Conservation (phyloP, 2,113 vertebrate species). For the Paralichthys olivaceus region DNA sequence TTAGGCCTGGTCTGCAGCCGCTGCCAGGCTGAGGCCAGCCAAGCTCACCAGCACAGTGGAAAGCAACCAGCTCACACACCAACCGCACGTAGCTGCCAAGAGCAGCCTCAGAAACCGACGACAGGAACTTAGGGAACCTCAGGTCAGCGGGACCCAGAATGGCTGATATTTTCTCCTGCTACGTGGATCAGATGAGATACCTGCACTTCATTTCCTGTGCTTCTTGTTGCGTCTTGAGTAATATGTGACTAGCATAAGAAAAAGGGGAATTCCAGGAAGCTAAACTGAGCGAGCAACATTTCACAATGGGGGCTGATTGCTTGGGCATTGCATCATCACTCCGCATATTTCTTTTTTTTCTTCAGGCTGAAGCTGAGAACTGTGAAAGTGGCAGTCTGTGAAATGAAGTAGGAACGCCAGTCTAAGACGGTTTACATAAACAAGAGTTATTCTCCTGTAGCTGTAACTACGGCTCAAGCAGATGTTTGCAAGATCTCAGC, state of each 20-base stretch:
- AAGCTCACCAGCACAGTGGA: constrained; percentile 52
- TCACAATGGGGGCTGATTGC: constrained; percentile 74
- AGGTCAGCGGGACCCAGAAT: constrained; percentile 7
- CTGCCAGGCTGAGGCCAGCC: constrained; percentile 50
- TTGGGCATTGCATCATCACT: constrained; percentile 75
- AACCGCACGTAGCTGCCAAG: constrained; percentile 19
- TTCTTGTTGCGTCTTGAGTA: constrained; percentile 19
- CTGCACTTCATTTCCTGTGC: constrained; percentile 29
- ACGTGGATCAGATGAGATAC: background rate
- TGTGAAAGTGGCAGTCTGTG: constrained; percentile 42
- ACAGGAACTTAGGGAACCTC: background rate
- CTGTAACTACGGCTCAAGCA: constrained; percentile 5
- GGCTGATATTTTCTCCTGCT: background rate
- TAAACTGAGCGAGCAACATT: constrained; percentile 39
- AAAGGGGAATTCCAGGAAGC: constrained; percentile 71
- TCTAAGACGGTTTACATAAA: constrained; percentile 14
- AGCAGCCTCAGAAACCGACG: constrained; percentile 18
- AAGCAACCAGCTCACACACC: constrained; percentile 44
- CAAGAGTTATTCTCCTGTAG: constrained; percentile 13
- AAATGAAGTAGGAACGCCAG: constrained; percentile 34
- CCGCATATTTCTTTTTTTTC: constrained; percentile 23
- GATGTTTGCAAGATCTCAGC: background rate
- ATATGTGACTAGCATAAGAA: constrained; percentile 59
- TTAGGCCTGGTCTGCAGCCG: constrained; percentile 23
- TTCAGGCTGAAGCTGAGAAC: constrained; percentile 33